Base-by-base conservation (phyloP, 2,888 invertebrate species). In the Crepidodera aurea region DNA sequence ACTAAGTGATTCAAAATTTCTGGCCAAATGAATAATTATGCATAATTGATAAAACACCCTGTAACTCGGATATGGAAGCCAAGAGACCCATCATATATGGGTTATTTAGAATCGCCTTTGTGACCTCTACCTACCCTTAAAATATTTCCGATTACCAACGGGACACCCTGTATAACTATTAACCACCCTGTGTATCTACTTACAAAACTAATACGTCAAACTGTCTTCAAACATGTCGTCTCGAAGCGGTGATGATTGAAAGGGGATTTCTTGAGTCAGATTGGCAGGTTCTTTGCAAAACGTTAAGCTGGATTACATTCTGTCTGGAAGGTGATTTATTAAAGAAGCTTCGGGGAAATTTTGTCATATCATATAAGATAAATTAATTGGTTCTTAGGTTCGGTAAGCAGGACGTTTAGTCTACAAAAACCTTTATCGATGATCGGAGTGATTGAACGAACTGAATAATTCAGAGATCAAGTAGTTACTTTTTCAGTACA, bases 221-320 rank as follows among this genome's bases (percentile, higher is more conserved):
- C 44, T 8, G 42, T 46, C 46, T 32, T 19, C 22, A 40, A 50
- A 51, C 12, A 39, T 19, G 16, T 55, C 40, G 58, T 32, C 37
- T 25, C 22, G 16, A 32, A 39, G 50, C 15, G 27, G 13, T 53
- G 55, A 64, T 62, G 62, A 64, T 62, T 66, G 64, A 66, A 66
- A 62, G 61, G 62, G 66, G 64, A 69, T 61, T 67, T 66, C 62
- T 62, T 61, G 46, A 67, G 65, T 62, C 64, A 66, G 69, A 69
- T 65, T 69, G 70, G 65, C 69, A 70, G 67, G 68, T 63, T 65
- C 63, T 63, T 65, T 63, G 60, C 60, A 61, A 65, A 60, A 51
- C 56, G 60, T 63, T 63, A 67, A 65, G 63, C 67, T 55, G 67
- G 65, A 67, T 65, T 64, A 60, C 57, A 48, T 37, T 60, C 48